Base-by-base conservation (phyloP, 2,113 vertebrate species). In the Macrotus californicus region DNA sequence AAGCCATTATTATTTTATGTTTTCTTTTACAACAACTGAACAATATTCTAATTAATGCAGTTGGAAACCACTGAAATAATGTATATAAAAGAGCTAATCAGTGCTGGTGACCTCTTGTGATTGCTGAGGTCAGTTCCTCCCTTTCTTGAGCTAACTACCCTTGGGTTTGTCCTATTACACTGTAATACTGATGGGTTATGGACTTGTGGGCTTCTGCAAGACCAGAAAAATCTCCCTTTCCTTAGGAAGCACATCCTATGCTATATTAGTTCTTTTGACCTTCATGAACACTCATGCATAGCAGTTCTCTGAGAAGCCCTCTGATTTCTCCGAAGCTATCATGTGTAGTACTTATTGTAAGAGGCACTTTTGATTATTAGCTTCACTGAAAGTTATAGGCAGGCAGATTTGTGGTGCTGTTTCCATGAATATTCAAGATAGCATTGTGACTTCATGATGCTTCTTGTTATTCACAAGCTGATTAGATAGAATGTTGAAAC, bases 391-490 rank as follows among this genome's bases (percentile, higher is more conserved):
- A 94, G 81, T 82, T 97, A 94, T 92, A 94, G 85, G 88, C 96
- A 90, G 77, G 95, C 88, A 96, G 93, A 97, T 96, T 97, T 96
- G 95, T 94, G 91, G 48, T 72, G 77, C 81, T 94, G 84, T 94
- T 94, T 95, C 67, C 89, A 77, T 85, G 90, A 94, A 70, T 90
- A 93, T 93, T 95, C 84, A 92, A 85, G 84, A 92, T 87, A 89
- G 80, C 50, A 54, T 67, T 85, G 70, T 61, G 19, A 52, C 76
- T 95, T 95, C 88, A 69, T 95, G 92, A 94, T 64, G 46, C 7
- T 84, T 34, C 96, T 91, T 1, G 0, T 96, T 95, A 96, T 82
- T 91, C 15, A 1, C 36, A 94, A 94, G 34, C 72, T 96, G 95
- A 96, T 97, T 96, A 94, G 94, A 89, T 48, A 76, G 59, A 94